A percentile compares a stretch with the other conserved stretches of the same genome.
phyloP scores from a whole-genome alignment of 2,113 vertebrate genomes.

The Naja naja region DNA sequence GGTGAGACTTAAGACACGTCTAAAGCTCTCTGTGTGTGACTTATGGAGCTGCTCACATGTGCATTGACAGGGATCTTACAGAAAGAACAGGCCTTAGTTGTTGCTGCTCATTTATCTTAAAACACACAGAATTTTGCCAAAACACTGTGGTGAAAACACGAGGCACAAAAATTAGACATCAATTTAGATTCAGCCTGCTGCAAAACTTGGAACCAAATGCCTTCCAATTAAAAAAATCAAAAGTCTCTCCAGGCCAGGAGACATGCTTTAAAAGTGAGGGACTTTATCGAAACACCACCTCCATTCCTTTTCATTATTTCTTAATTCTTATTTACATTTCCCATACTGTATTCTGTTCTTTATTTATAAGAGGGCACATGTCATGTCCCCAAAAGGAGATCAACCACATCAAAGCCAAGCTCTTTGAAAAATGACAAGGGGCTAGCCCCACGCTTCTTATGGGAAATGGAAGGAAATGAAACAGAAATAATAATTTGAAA shows the following conservation, averaged over 20 bases:
- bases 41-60: constrained; percentile 58
- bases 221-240: constrained; percentile 23
- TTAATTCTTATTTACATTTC: constrained; percentile 52
- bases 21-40: constrained; percentile 62
- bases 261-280: constrained; percentile 58
- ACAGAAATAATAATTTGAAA: constrained; percentile 46
- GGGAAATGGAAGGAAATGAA: constrained; percentile 49
- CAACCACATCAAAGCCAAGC: constrained; percentile 27
- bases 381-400: constrained; percentile 32
- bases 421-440: constrained; percentile 43
- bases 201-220: constrained; percentile 39
- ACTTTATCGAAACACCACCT: constrained; percentile 30
- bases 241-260: constrained; percentile 52
- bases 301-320: neutral
- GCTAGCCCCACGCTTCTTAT: constrained; percentile 37
- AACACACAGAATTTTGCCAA: constrained; percentile 32
- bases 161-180: neutral
- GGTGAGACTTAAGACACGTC: constrained; percentile 56
- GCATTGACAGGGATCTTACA: constrained; percentile 38
- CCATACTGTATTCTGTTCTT: constrained; percentile 46
- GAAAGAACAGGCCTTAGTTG: constrained; percentile 43
- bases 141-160: constrained; percentile 41
- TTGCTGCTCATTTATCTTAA: constrained; percentile 47
- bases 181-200: constrained; percentile 49
- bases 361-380: constrained; percentile 41